Evolutionary conservation across 2,113 vertebrate genomes (phyloP), one percentile per base, ranked within the genome.

Genomic region (Ailurus styani): DNA sequence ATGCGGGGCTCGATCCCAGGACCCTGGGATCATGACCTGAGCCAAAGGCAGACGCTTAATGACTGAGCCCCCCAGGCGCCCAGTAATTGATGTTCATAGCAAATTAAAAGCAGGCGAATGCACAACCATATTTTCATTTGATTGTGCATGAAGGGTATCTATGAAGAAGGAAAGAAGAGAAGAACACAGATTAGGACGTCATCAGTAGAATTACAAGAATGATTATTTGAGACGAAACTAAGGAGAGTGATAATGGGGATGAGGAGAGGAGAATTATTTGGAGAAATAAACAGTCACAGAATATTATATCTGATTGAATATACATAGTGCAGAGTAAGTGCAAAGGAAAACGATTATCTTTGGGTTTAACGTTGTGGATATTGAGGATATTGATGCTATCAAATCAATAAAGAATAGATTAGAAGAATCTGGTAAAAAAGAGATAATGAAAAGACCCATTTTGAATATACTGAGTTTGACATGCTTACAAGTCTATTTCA

Each of bases 191-290:
- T 25, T 42, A 6, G 9, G 0, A 42, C 7, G 17, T 31, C 47
- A 25, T 6, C 29, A 62, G 10, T 37, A 17, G 3, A 42, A 20
- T 47, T 40, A 57, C 10, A 10, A 62, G 57, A 54, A 52, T 66
- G 37, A 27, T 9, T 45, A 45, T 54, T 54, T 34, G 55, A 50
- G 29, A 42, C 45, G 55, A 31, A 82, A 9, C 20, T 40, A 29
- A 40, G 37, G 2, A 68, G 5, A 0, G 13, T n/a, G 42, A 52
- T 5, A 21, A 1, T 11, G 25, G 15, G 52, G 9, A 14, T 10
- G 9, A 13, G 23, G 21, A 73, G 52, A 60, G 37, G 4, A 8
- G 42, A 87, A 55, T 81, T 31, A 70, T 14, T 64, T 40, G 31
- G n/a, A 40, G 23, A 52, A 18, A 37, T 40, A 45, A 40, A 50